Evolutionary conservation across 1,140 invertebrate species (phyloP), one percentile per base, ranked within the genome.

Genomic region (Choristoneura fumiferana): DNA sequence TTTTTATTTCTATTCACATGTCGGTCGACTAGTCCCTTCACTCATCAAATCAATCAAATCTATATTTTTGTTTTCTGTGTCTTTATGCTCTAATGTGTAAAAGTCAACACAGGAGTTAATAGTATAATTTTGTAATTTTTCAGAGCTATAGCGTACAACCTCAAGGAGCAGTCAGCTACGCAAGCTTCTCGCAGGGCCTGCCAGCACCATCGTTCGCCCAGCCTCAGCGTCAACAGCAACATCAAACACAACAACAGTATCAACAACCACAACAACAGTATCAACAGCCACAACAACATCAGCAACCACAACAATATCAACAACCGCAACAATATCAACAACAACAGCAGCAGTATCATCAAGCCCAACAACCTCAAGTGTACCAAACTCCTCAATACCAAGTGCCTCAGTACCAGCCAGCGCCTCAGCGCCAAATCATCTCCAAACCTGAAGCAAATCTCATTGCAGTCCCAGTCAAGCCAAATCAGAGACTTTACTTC

Each of bases 161-260:
- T 8, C 76, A 81, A 63, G 72, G 73, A 17, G 74, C 81, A 12
- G 56, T 75, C 0, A 82, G 79, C 62, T 82, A 75, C 63, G 72
- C 80, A 4, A 81, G 68, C 17, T 81, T 75, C 63, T 68, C 73
- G 1, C 14, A 33, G 15, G 45, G 54, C 1, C 18, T 18, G 8
- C 17, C 53, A 15, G 1, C 37, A 43, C 13, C 33, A 17, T 4
- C 3, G 68, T 76, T 54, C 71, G 60, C 52, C 56, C 67, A 52
- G 40, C 60, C 45, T 8, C 35, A 22, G 15, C 37, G 8, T 38
- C 43, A 55, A 58, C 13, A 8, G 56, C 13, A 8, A 14, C 59
- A 65, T 13, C 59, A 65, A 35, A 62, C 65, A 35, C 56, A 22
- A 13, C 56, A 54, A 13, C 29, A 39, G 22, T 53, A 54, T 8